Percentiles rank a stretch among this genome's conserved stretches.
These are phyloP conservation scores for Ptychadena robeensis DNA, from an alignment of 2,797 vertebrate species.

Conservation along the genomic window DNA sequence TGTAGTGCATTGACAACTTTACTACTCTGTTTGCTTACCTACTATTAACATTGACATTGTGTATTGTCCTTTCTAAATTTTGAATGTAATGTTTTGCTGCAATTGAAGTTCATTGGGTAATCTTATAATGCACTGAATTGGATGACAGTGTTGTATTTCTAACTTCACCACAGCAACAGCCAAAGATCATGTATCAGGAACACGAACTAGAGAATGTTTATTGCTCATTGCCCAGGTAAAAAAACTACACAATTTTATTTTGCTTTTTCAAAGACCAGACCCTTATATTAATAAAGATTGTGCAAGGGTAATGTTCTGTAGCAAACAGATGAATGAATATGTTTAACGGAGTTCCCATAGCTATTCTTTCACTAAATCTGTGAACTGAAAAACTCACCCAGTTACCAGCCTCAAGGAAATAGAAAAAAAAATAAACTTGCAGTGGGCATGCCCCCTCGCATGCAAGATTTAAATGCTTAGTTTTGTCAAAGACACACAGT, in stretches of 20 bases:
- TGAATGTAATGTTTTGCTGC: not conserved
- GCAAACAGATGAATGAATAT: no score
- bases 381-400: no score
- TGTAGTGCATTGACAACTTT: no score
- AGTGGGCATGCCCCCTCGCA: no score
- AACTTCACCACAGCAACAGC: not conserved
- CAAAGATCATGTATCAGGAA: slow-evolving; percentile 2
- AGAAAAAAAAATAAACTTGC: no score
- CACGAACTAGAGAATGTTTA: slow-evolving; percentile 38
- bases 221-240: not conserved
- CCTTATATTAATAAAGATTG: no score
- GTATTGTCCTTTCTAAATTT: not conserved
- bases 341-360: no score
- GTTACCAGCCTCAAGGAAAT: no score
- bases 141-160: not conserved
- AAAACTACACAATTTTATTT: not conserved
- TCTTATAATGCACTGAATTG: slow-evolving; percentile 8
- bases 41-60: not conserved
- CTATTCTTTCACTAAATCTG: no score
- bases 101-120: slow-evolving; percentile 12
- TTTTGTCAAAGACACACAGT: no score
- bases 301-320: no score
- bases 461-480: no score
- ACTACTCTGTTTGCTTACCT: not conserved
- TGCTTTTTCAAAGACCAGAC: not conserved